Evolutionary conservation across 2,888 invertebrate species (phyloP), one percentile per base, ranked within the genome.

Genomic region (Lithodes maja): DNA sequence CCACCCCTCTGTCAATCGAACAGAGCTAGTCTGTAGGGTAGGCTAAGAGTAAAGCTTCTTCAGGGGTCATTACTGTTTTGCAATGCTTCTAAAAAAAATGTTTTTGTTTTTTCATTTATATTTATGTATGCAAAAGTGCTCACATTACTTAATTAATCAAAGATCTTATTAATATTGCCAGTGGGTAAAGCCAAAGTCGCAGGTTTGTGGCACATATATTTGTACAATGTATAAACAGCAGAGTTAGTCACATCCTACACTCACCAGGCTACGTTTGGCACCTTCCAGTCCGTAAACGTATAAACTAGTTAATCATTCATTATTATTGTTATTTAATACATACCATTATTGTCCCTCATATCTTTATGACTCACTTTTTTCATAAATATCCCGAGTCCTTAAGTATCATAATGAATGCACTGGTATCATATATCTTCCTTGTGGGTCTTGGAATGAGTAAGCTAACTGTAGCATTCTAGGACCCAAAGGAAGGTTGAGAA

Each of bases 171-270:
- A 33, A 33, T 33, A 33, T 33, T 33, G 33, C 33, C 33, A 33
- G 33, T 33, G 33, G 33, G 33, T 33, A 33, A 33, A 33, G 33
- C 33, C 33, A 33, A 33, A 33, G 33, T 33, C 33, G 33, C 33
- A 33, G 33, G 33, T 89, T 77, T 81, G 68, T 89, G 80, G 81
- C 75, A 89, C 88, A 89, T 89, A 84, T 89, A 89, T 89, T 89
- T 89, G 85, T 85, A 89, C 88, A 89, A 89, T 89, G 88, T 89
- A 89, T 85, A 85, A 89, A 89, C 85, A 89, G 55, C 84, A 33
- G 75, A 86, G 80, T 68, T 86, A 86, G 85, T 81, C 75, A 81
- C 88, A 89, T 33, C 80, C 78, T 81, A 81, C 74, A 33, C 79
- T 81, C 33, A 12, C 53, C 68, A 81, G 85, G 88, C 88, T 75